Evolutionary conservation across 2,797 vertebrate species (phyloP).

Genomic region (Catostomus latipinnis): DNA sequence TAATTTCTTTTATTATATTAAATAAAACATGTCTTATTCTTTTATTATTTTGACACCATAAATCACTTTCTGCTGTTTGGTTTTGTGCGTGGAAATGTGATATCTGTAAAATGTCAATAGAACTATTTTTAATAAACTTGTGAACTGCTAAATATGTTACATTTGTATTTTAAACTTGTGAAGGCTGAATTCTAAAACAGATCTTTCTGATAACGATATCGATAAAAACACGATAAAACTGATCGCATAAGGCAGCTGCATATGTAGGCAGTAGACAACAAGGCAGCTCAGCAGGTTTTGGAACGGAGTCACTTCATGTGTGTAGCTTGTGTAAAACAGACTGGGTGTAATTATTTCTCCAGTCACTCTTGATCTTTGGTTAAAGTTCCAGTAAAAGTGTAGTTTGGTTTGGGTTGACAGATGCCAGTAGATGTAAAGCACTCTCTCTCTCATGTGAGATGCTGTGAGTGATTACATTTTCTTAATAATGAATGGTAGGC

Average conservation of each 20-base stretch:
- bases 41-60: neutral
- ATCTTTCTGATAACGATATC: too few relatives aligned
- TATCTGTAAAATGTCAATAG: slow-evolving; percentile 10
- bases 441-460: slow-evolving; percentile 38
- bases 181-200: neutral
- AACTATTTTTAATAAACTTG: slow-evolving; percentile 69
- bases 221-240: neutral
- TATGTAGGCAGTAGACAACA: too few relatives aligned
- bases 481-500: slow-evolving; percentile 46
- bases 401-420: slow-evolving; percentile 12
- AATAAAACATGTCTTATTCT: slow-evolving; percentile 2
- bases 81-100: neutral
- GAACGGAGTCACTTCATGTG: neutral
- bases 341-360: slow-evolving; percentile 24
- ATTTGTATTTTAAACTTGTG: neutral
- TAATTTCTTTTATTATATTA: neutral
- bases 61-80: neutral
- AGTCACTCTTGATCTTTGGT: slow-evolving; percentile 24
- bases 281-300: too few relatives aligned
- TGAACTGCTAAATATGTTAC: slow-evolving; percentile 46
- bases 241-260: too few relatives aligned
- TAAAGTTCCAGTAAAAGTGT: slow-evolving; percentile 22
- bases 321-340: slow-evolving; percentile 13
- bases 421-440: neutral
- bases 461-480: slow-evolving; percentile 40